Conservation (phyloP, 2,888 invertebrate species). For the Biston stratarius region DNA sequence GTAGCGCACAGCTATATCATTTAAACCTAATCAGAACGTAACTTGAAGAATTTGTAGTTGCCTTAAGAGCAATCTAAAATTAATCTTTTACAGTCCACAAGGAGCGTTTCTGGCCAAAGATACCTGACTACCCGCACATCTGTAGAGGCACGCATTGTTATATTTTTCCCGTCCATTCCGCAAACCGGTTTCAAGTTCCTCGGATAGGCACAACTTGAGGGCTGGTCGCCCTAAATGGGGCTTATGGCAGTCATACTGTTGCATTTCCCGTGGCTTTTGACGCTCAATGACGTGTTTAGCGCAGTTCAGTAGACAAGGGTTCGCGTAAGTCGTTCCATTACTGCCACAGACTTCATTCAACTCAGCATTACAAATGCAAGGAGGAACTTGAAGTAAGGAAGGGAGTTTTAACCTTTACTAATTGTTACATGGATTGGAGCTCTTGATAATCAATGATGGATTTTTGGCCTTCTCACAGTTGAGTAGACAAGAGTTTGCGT, state of each 20-base stretch:
- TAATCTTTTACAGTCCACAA: conserved; percentile 32
- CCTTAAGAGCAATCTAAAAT: no score
- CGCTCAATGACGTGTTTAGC: conserved; percentile 44
- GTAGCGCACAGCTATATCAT: no score
- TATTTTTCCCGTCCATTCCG: conserved; percentile 78
- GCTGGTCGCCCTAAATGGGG: conserved; percentile 8
- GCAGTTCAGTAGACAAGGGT: conserved; percentile 56
- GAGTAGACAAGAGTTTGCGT: conserved; percentile 76
- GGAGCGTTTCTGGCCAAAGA: conserved; percentile 40
- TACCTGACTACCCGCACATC: conserved; percentile 64
- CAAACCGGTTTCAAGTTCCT: conserved; percentile 40
- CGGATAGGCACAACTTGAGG: conserved; percentile 44
- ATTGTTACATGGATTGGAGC: conserved; percentile 43
- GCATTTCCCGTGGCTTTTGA: conserved; percentile 41
- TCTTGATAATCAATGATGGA: conserved; percentile 36
- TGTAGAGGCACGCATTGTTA: conserved; percentile 88
- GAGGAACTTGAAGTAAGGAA: conserved; percentile 1
- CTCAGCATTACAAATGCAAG: conserved; percentile 52
- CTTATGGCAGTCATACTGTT: conserved; percentile 41
- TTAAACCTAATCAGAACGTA: no score
- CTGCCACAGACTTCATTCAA: conserved; percentile 57
- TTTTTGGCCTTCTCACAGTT: conserved; percentile 40
- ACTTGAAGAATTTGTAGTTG: background rate
- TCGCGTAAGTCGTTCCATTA: conserved; percentile 56
- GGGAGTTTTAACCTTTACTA: conserved; percentile 28